Evolutionary conservation across 1,140 invertebrate species (phyloP).

Genomic region (Eciton burchellii): DNA sequence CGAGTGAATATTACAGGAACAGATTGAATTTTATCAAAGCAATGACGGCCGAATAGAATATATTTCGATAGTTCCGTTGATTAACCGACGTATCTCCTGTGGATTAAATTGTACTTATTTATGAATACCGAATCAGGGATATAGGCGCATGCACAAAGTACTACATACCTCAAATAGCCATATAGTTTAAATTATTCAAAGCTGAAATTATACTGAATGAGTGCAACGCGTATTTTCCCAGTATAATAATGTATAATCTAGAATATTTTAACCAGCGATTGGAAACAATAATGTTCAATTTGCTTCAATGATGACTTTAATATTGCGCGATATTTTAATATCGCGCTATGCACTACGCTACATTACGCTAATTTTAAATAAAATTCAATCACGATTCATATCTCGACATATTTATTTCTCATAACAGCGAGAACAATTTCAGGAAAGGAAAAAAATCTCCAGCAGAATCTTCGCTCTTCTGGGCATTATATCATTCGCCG

Average conservation of each 20-base stretch:
- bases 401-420: neutral
- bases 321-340: too few relatives aligned
- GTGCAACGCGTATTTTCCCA: neutral
- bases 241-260: slow-evolving; percentile 25
- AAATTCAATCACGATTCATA: neutral
- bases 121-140: slow-evolving; percentile 11
- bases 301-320: neutral
- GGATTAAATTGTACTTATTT: slow-evolving; percentile 25
- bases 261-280: slow-evolving; percentile 26
- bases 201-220: neutral
- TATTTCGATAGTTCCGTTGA: slow-evolving; percentile 22
- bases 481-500: neutral
- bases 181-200: slow-evolving; percentile 18
- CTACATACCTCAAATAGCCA: neutral
- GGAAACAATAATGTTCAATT: neutral
- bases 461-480: neutral
- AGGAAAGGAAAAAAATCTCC: neutral
- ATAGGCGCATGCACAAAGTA: neutral
- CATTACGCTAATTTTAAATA: slow-evolving; percentile 18
- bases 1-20: slow-evolving; percentile 27
- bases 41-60: slow-evolving; percentile 19
- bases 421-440: neutral
- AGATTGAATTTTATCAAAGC: slow-evolving; percentile 29
- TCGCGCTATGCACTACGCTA: slow-evolving; percentile 3
- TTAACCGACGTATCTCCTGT: slow-evolving; percentile 22